Conservation (phyloP, 2,888 invertebrate genomes). For the Mellilla xanthometata region DNA sequence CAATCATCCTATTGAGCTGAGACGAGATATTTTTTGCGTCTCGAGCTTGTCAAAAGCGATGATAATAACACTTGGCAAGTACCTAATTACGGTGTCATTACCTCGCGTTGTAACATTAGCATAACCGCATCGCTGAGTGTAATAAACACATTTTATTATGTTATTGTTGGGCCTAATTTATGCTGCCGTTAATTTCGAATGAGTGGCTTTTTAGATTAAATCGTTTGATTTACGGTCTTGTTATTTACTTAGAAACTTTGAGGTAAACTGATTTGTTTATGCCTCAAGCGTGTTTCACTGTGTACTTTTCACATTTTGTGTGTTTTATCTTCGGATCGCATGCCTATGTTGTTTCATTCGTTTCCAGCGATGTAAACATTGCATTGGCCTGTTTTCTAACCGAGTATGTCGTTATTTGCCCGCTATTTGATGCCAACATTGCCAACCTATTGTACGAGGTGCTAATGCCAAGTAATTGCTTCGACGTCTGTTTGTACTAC, state of each 20-base stretch:
- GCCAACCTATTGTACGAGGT: slow-evolving; percentile 25
- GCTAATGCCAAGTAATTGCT: slow-evolving; percentile 30
- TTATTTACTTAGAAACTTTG: slow-evolving; percentile 21
- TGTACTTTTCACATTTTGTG: slow-evolving; percentile 22
- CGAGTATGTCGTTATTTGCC: slow-evolving; percentile 25
- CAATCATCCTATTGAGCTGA: slow-evolving; percentile 50
- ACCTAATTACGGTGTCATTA: slow-evolving; percentile 48
- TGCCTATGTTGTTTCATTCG: slow-evolving; percentile 23
- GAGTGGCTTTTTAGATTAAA: slow-evolving; percentile 19
- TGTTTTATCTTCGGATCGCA: slow-evolving; percentile 28
- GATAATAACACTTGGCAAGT: slow-evolving; percentile 48
- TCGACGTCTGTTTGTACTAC: slow-evolving; percentile 11
- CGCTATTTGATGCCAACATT: slow-evolving; percentile 26
- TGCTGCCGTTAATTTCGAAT: slow-evolving; percentile 24
- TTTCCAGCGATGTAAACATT: slow-evolving; percentile 26
- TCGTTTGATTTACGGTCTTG: slow-evolving; percentile 21
- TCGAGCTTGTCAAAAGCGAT: slow-evolving; percentile 42
- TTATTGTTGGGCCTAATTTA: slow-evolving; percentile 27
- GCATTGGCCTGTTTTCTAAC: slow-evolving; percentile 24
- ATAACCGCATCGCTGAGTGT: slow-evolving; percentile 38
- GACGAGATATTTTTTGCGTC: slow-evolving; percentile 41
- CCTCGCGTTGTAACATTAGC: slow-evolving; percentile 41
- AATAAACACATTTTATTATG: slow-evolving; percentile 29
- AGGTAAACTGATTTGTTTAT: slow-evolving; percentile 21
- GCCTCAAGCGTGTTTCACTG: slow-evolving; percentile 12